Conservation (phyloP, 2,113 vertebrate species). For the Nannobrachium achirus region DNA sequence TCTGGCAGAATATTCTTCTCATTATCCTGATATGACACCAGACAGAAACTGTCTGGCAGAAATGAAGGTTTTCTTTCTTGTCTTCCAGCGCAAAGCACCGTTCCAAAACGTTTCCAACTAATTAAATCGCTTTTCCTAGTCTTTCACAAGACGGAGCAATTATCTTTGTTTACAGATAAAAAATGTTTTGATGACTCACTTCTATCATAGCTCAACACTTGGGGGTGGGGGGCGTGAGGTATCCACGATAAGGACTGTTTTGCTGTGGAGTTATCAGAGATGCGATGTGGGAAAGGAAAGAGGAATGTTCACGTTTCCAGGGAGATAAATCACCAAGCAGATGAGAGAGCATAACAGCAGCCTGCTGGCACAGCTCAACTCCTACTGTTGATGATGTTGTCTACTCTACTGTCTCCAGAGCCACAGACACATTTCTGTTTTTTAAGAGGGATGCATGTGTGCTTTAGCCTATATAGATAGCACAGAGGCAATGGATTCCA, state of each 20-base stretch:
- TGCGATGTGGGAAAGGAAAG: not conserved
- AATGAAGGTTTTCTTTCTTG: not conserved
- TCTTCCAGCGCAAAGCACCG: not conserved
- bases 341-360: not conserved
- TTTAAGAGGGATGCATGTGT: too few relatives aligned
- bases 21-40: not conserved
- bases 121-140: slow-evolving; percentile 13
- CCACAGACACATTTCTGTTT: too few relatives aligned
- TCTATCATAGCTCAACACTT: slow-evolving; percentile 10
- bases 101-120: slow-evolving; percentile 20
- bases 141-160: slow-evolving; percentile 3
- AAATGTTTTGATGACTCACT: slow-evolving; percentile 31
- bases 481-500: too few relatives aligned
- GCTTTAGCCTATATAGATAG: too few relatives aligned
- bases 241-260: slow-evolving; percentile 26
- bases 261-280: slow-evolving; percentile 8
- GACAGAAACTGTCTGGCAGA: not conserved
- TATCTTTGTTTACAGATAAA: slow-evolving; percentile 38
- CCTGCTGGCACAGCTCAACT: too few relatives aligned
- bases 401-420: too few relatives aligned
- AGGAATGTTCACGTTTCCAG: slow-evolving; percentile 15
- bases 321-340: not conserved
- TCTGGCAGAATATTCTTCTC: not conserved
- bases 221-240: too few relatives aligned
- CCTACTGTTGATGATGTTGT: too few relatives aligned